Conservation (phyloP, 1,140 invertebrate species). For the Grapholita molesta region DNA sequence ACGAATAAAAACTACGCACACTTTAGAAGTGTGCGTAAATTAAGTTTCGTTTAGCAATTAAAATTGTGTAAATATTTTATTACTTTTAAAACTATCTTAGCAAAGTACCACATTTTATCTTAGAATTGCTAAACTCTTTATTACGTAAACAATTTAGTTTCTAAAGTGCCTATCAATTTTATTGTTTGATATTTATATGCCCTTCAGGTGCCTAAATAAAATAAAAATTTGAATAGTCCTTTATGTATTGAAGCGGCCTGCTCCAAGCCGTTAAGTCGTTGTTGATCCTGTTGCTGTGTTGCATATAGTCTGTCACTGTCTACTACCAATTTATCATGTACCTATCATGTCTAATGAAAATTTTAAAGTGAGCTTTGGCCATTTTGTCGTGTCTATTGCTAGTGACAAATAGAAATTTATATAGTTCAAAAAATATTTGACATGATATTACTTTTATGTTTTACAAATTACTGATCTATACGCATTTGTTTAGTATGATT, state of each 20-base stretch:
- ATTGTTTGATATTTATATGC: slow-evolving; percentile 23
- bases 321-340: neutral
- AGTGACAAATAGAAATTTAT: neutral
- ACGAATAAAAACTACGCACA: slow-evolving; percentile 41
- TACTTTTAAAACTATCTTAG: slow-evolving; percentile 35
- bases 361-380: neutral
- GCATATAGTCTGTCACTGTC: neutral
- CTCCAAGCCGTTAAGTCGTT: neutral
- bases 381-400: neutral
- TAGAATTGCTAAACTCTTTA: slow-evolving; percentile 23
- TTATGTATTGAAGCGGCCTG: neutral
- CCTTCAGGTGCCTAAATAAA: slow-evolving; percentile 26
- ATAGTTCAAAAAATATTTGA: slow-evolving; percentile 19
- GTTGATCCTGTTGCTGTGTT: neutral
- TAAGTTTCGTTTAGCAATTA: slow-evolving; percentile 35
- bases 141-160: slow-evolving; percentile 35
- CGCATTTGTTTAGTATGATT: slow-evolving; percentile 32
- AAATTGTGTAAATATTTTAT: slow-evolving; percentile 41
- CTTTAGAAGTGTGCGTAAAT: slow-evolving; percentile 63
- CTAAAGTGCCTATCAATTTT: slow-evolving; percentile 35
- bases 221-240: neutral
- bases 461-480: slow-evolving; percentile 20
- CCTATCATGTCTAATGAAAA: slow-evolving; percentile 5
- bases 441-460: slow-evolving; percentile 41
- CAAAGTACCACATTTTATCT: slow-evolving; percentile 33